Evolutionary conservation across 2,113 vertebrate species (phyloP), one percentile per base, ranked within the genome.

Genomic region (Scomber scombrus): DNA sequence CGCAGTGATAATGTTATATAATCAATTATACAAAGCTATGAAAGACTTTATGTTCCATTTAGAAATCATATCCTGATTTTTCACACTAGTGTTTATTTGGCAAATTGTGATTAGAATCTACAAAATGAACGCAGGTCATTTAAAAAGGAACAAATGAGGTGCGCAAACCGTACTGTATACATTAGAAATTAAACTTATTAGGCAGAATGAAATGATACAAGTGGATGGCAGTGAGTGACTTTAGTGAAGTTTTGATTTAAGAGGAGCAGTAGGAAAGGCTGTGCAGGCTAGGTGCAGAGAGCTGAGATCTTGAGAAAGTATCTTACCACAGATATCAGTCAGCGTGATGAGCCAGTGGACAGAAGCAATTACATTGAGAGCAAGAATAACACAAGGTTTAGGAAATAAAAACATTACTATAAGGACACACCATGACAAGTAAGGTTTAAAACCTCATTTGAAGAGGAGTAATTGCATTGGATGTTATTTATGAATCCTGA

Each of bases 381-480:
- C 87, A 90, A 93, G 92, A 94, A 92, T 88, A 93, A 93, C 87
- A 92, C 76, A 85, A 61, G 86, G 79, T 93, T 92, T 92, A 90
- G 84, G 89, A 89, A 94, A 94, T 93, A 87, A 90, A 93, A 94
- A 94, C 92, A 92, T 93, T 89, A 88, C 90, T 85, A 85, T 91
- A 81, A 91, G 81, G 92, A 92, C 71, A 63, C 67, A 18, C 71
- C 43, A 34, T 75, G 84, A 81, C 86, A 89, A 49, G 71, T 63
- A 75, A 83, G 89, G 84, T 91, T 93, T 95, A 93, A 92, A 93
- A 90, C 61, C 91, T 93, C 80, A 93, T 94, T 91, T 93, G 86
- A 89, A 78, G 64, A 91, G 87, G 84, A 94, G 90, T 89, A 90
- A 94, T 93, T 92, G 85, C 84, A 74, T 52, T 49, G 49, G 77